Evolutionary conservation across 2,113 vertebrate species (phyloP).

Genomic region (Cyprinus carpio): DNA sequence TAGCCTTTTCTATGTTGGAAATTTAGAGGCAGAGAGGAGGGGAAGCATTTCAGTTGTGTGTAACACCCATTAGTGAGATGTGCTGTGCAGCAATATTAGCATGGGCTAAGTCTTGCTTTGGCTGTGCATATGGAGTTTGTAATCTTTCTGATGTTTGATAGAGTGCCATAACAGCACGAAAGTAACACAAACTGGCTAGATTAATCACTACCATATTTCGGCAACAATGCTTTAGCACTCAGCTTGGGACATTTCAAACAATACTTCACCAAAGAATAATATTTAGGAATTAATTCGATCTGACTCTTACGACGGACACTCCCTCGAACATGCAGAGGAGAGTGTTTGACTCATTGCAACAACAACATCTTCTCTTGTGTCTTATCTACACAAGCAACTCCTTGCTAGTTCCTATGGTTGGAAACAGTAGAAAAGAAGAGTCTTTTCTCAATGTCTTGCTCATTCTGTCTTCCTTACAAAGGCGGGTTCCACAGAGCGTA

Average conservation of each 20-base stretch:
- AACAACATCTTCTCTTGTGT: constrained; percentile 37
- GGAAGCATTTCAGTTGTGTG: neutral
- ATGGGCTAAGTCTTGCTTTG: neutral
- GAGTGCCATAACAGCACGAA: neutral
- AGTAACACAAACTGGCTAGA: constrained; percentile 14
- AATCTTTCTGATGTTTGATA: constrained; percentile 19
- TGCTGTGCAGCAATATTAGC: neutral
- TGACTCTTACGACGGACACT: neutral
- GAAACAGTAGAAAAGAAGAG: neutral
- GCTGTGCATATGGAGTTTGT: neutral
- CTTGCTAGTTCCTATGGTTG: neutral
- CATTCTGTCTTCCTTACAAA: neutral
- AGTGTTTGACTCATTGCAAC: constrained; percentile 26
- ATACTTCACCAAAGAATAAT: constrained; percentile 9
- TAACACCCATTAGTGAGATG: neutral
- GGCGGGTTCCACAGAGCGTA: constrained; percentile 4
- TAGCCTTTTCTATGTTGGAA: neutral
- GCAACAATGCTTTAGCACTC: constrained; percentile 19
- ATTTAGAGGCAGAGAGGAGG: neutral
- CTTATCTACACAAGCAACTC: constrained; percentile 29
- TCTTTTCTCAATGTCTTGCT: neutral
- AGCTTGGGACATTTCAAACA: constrained; percentile 35
- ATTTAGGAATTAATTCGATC: constrained; percentile 27
- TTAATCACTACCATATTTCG: neutral
- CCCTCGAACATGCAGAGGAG: constrained; percentile 24